Percentiles rank a stretch among this genome's conserved stretches.
phyloP scores from a whole-genome alignment of 92 coral and sea anemone genomes.

The Chrysogorgia sp. region DNA sequence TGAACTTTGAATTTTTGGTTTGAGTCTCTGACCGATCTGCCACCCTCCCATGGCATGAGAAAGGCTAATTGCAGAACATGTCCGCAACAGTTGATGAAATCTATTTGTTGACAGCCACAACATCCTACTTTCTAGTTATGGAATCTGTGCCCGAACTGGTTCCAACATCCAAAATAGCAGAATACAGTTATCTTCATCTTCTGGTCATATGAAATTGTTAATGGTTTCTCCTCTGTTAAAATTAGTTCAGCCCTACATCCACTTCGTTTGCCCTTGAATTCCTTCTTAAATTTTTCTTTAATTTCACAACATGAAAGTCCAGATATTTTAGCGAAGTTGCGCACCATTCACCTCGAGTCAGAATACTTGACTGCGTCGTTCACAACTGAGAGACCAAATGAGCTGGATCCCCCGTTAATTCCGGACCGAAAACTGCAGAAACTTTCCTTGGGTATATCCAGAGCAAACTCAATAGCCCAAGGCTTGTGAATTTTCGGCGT shows the following conservation, averaged over 20 bases:
- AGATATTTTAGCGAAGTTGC: not conserved
- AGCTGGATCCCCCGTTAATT: not conserved
- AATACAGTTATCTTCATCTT: not conserved
- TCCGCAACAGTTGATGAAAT: too few relatives aligned
- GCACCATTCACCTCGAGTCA: not conserved
- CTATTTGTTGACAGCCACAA: too few relatives aligned
- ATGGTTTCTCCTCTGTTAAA: not conserved
- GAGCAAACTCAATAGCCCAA: slow-evolving; percentile 2
- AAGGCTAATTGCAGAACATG: too few relatives aligned
- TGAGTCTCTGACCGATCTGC: too few relatives aligned
- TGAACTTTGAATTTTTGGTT: too few relatives aligned
- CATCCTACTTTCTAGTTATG: not conserved
- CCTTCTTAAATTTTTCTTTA: not conserved
- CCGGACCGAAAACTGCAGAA: not conserved
- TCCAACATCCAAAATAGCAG: not conserved
- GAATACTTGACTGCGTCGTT: not conserved
- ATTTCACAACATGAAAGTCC: not conserved
- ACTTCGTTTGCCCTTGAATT: not conserved
- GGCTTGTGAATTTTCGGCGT: slow-evolving; percentile 2
- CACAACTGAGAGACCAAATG: slow-evolving; percentile 1
- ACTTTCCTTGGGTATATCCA: not conserved
- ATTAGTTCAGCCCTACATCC: not conserved
- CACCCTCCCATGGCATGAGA: too few relatives aligned
- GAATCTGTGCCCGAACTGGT: not conserved
- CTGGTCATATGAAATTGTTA: not conserved